Evolutionary conservation across 2,113 vertebrate genomes (phyloP).

Genomic region (Atractosteus spatula): DNA sequence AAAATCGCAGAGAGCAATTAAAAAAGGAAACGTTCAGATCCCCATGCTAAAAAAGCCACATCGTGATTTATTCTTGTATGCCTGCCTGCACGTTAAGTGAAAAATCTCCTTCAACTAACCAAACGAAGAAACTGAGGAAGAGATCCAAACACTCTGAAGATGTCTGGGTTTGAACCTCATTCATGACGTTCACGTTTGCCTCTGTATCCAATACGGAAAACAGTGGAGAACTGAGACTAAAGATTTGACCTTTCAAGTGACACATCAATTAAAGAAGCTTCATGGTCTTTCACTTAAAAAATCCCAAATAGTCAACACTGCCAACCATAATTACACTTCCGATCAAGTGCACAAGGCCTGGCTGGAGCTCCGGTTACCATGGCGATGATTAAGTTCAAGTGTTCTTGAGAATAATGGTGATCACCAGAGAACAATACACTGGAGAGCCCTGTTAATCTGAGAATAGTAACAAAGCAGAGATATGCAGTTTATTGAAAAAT

Average conservation of each 20-base stretch:
- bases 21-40: no score
- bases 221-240: neutral
- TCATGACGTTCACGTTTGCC: neutral
- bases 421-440: neutral
- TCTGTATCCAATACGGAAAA: neutral
- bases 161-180: neutral
- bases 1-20: no score
- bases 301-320: neutral
- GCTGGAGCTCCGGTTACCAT: constrained; percentile 40
- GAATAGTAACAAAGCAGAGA: neutral
- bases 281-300: constrained; percentile 3
- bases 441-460: neutral
- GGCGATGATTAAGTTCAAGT: constrained; percentile 51
- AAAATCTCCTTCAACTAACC: no score
- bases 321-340: constrained; percentile 38
- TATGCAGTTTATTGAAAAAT: neutral
- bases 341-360: constrained; percentile 43
- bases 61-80: no score
- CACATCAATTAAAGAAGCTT: constrained; percentile 4
- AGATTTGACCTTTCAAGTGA: neutral
- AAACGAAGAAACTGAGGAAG: no score
- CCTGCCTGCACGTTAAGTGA: no score
- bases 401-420: constrained; percentile 32
- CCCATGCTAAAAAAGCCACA: no score
- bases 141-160: neutral